A percentile compares a stretch with the other conserved stretches of the same genome.
Evolutionary conservation across 2,888 invertebrate species (phyloP).

Genomic region (Scaptomyza polygonia): DNA sequence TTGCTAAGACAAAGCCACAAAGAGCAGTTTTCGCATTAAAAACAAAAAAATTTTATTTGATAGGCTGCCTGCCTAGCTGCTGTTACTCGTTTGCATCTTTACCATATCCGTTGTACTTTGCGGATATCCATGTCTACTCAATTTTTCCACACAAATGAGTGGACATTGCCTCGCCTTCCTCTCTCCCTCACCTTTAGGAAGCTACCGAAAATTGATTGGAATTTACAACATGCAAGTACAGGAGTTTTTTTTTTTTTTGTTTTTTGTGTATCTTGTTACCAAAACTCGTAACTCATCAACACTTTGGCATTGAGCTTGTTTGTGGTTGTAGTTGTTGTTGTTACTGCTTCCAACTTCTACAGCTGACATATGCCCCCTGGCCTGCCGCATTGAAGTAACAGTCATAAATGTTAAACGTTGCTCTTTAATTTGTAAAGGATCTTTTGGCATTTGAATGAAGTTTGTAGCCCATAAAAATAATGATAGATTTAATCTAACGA

Average conservation of each 20-base stretch:
- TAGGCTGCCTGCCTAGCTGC: constrained; percentile 34
- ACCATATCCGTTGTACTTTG: constrained; percentile 64
- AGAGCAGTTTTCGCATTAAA: constrained; percentile 23
- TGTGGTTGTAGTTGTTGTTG: constrained; percentile 44
- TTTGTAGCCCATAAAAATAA: not conserved
- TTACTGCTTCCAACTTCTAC: constrained; percentile 33
- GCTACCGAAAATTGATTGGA: constrained; percentile 81
- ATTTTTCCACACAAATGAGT: constrained; percentile 79
- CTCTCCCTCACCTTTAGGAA: constrained; percentile 38
- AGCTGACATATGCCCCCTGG: constrained; percentile 39
- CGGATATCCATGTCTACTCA: constrained; percentile 80
- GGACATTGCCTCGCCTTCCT: constrained; percentile 31
- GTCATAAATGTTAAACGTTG: constrained; percentile 37
- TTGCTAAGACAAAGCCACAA: constrained; percentile 79
- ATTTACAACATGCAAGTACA: constrained; percentile 69
- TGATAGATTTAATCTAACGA: no score
- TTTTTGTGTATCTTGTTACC: constrained; percentile 15
- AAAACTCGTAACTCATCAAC: constrained; percentile 50
- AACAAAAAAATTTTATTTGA: constrained; percentile 62
- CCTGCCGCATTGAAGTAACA: constrained; percentile 13
- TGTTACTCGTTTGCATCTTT: constrained; percentile 68
- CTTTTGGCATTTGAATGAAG: not conserved
- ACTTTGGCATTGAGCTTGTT: constrained; percentile 52
- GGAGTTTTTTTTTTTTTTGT: constrained; percentile 23
- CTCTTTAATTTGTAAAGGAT: not conserved